Base-by-base conservation (phyloP, 2,113 vertebrate species). In the Tympanuchus pallidicinctus region DNA sequence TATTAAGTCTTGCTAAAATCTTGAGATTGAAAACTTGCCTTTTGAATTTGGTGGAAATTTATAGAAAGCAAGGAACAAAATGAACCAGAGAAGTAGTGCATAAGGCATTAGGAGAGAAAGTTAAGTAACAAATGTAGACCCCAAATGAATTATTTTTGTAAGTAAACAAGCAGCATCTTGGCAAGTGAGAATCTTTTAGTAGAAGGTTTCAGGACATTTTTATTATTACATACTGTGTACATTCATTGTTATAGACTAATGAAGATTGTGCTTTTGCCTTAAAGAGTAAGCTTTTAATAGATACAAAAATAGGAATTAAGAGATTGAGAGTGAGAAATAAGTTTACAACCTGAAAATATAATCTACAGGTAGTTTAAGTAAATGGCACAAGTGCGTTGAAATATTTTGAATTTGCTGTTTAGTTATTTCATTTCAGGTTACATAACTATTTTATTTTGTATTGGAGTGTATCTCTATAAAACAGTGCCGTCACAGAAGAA, bases 11-110 rank as follows among this genome's bases (percentile, higher is more conserved):
- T 67, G 10, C 19, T 61, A 30, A 82, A 75, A 75, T 61, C 54
- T 59, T 19, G 25, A n/a, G 4, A 30, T 79, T 0, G 1, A 82
- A 79, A 52, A 48, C 14, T 32, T 79, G 7, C 2, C 11, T 36
- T 40, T 87, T 84, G 66, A 77, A 24, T 89, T 87, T 52, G 27
- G 16, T 89, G 89, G 54, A 86, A 93, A 67, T 77, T 79, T 13
- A 65, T 25, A 91, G 32, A 85, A 87, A 40, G 38, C 13, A 78
- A 47, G 28, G 70, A 56, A 30, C 11, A 77, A 66, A 92, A 36
- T 48, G 8, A 57, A 56, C 14, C 1, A 0, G 13, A 30, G 48
- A 36, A 80, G 5, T 69, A 13, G 43, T 75, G 61, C 8, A 5
- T 43, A 63, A 79, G 6, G 28, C 36, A 24, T 57, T n/a, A 66